phyloP scores from a whole-genome alignment of 2,888 invertebrate species.

The Electrophaes corylata region DNA sequence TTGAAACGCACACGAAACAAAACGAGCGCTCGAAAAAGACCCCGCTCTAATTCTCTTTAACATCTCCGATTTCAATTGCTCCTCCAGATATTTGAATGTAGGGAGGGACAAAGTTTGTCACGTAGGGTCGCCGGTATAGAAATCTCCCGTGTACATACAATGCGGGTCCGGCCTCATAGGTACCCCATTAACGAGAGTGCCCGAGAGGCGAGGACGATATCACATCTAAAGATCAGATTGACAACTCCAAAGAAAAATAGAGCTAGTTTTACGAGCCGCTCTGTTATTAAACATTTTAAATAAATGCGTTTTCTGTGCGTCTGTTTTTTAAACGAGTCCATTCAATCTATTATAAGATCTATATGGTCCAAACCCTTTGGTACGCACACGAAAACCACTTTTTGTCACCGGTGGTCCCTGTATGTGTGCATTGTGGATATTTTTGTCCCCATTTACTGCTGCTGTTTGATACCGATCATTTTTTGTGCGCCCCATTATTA shows the following conservation, averaged over 20 bases:
- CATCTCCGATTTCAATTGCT: slow-evolving; percentile 85
- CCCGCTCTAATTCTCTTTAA: slow-evolving; percentile 84
- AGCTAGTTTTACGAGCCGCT: slow-evolving; percentile 77
- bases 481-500: slow-evolving; percentile 80
- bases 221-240: slow-evolving; percentile 77
- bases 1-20: slow-evolving; percentile 78
- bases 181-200: slow-evolving; percentile 82
- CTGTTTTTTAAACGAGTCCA: slow-evolving; percentile 68
- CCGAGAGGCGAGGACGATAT: slow-evolving; percentile 74
- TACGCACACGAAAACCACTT: slow-evolving; percentile 66
- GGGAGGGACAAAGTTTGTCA: slow-evolving; percentile 84
- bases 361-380: slow-evolving; percentile 75
- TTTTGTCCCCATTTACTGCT: slow-evolving; percentile 74
- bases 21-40: slow-evolving; percentile 79
- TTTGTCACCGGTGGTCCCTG: slow-evolving; percentile 64
- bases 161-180: slow-evolving; percentile 79
- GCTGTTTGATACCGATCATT: slow-evolving; percentile 81
- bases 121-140: slow-evolving; percentile 79
- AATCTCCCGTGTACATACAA: slow-evolving; percentile 73
- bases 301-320: slow-evolving; percentile 67
- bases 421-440: slow-evolving; percentile 68
- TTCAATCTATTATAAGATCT: slow-evolving; percentile 66
- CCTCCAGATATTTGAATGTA: slow-evolving; percentile 84
- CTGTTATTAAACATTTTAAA: slow-evolving; percentile 81
- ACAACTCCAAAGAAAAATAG: slow-evolving; percentile 74